Base-by-base conservation (phyloP, 2,888 invertebrate species). In the Lycaena phlaeas region DNA sequence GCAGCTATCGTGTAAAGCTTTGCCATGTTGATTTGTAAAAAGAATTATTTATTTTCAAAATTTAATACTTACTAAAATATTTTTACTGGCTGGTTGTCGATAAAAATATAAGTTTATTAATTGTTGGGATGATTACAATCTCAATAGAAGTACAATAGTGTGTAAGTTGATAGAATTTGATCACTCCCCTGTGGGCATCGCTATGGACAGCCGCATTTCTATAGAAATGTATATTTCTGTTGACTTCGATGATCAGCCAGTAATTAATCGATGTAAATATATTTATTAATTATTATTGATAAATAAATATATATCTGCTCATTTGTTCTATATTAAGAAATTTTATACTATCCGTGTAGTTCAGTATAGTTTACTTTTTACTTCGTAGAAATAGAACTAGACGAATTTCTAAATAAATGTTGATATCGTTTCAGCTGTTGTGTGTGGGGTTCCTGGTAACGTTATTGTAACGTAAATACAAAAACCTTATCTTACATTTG, bases 1-100 rank as follows among this genome's bases (percentile, higher is more conserved):
- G 49, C 53, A 53, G 51, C 55, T 52, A 46, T 41, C 45, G 42
- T 47, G 45, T 43, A 38, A 36, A 40, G 28, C 34, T 44, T 25
- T 27, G 30, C 43, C 39, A 38, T 45, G 43, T 43, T 45, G 40
- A 34, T 38, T 36, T 41, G 34, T 45, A 38, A 18, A 38, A 28
- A 45, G 28, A 42, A 37, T 37, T 40, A 42, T 45, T 29, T 43
- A 42, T 49, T 47, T 45, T 43, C 39, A 40, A 44, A 43, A 43
- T 44, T 37, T 17, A 17, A 11, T 28, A 12, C 12, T 30, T 28
- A 12, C 12, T 30, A 26, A 27, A 25, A 25, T 42, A 30, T 41
- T 39, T 40, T 43, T 27, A 36, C 40, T 39, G 38, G 38, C 11
- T 12, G 14, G 22, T 34, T 12, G 12, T 34, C 11, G 34, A 18